phyloP scores from a whole-genome alignment of 1,140 invertebrate species.

The Conus betulinus region DNA sequence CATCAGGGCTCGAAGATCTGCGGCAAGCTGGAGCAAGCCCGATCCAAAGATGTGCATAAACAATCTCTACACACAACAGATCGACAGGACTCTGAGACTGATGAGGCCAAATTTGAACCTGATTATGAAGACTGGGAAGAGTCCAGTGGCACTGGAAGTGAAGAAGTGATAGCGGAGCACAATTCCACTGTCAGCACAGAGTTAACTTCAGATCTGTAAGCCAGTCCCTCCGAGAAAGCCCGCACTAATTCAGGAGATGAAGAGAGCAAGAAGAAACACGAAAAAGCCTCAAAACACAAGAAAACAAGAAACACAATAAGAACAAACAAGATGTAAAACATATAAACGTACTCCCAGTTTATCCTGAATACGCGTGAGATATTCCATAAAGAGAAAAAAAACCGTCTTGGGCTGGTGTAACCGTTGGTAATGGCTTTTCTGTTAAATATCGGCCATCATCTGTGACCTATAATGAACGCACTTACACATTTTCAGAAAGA shows the following conservation, averaged over 20 bases:
- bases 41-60: slow-evolving; percentile 33
- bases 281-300: slow-evolving; percentile 37
- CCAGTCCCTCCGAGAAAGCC: slow-evolving; percentile 24
- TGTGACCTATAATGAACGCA: too few relatives aligned
- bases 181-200: slow-evolving; percentile 27
- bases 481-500: too few relatives aligned
- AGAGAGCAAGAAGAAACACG: slow-evolving; percentile 40
- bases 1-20: slow-evolving; percentile 24
- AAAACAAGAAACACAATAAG: slow-evolving; percentile 45
- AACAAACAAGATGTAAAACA: too few relatives aligned
- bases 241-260: slow-evolving; percentile 18
- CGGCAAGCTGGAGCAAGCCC: slow-evolving; percentile 30
- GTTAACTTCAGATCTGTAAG: slow-evolving; percentile 30
- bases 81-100: slow-evolving; percentile 68
- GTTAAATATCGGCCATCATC: too few relatives aligned
- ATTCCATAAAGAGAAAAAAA: too few relatives aligned
- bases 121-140: slow-evolving; percentile 63
- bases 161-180: slow-evolving; percentile 32
- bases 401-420: too few relatives aligned
- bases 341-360: too few relatives aligned
- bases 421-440: too few relatives aligned
- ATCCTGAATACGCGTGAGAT: too few relatives aligned
- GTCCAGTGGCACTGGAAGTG: slow-evolving; percentile 35
- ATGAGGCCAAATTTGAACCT: slow-evolving; percentile 69
- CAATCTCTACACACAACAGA: slow-evolving; percentile 42